phyloP scores from a whole-genome alignment of 2,797 vertebrate genomes.

The Tiaroga cobitis region DNA sequence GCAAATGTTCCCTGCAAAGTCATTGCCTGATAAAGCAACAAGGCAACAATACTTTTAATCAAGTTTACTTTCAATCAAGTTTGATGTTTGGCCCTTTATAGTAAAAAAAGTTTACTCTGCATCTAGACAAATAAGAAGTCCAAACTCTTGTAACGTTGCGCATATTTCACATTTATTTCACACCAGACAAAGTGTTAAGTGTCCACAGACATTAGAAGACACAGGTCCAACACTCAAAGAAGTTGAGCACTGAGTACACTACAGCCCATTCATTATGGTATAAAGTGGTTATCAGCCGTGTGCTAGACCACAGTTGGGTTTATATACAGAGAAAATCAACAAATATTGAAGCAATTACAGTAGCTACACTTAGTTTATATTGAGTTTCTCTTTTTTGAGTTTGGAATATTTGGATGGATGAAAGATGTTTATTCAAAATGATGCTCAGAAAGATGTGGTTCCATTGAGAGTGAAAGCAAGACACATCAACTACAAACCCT shows the following conservation, averaged over 20 bases:
- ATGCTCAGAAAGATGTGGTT: constrained; percentile 16
- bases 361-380: constrained; percentile 53
- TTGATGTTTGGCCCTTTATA: not conserved
- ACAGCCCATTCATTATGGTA: constrained; percentile 63
- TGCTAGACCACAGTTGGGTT: constrained; percentile 63
- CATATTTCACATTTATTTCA: constrained; percentile 86
- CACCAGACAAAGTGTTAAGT: constrained; percentile 80
- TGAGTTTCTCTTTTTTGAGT: constrained; percentile 52
- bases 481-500: constrained; percentile 41
- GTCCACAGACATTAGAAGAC: constrained; percentile 80
- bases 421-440: constrained; percentile 43
- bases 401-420: constrained; percentile 57
- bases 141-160: constrained; percentile 53
- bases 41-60: not conserved
- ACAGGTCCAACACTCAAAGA: constrained; percentile 77
- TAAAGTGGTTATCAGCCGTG: constrained; percentile 62
- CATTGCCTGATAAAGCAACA: not conserved
- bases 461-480: not conserved
- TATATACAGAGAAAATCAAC: constrained; percentile 74
- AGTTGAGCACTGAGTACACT: constrained; percentile 76
- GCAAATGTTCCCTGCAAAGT: not conserved
- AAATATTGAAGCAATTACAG: constrained; percentile 56
- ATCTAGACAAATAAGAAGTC: constrained; percentile 7
- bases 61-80: too few species aligned
- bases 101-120: not conserved